phyloP scores from a whole-genome alignment of 1,140 invertebrate genomes.

The Scaptomyza graminum region DNA sequence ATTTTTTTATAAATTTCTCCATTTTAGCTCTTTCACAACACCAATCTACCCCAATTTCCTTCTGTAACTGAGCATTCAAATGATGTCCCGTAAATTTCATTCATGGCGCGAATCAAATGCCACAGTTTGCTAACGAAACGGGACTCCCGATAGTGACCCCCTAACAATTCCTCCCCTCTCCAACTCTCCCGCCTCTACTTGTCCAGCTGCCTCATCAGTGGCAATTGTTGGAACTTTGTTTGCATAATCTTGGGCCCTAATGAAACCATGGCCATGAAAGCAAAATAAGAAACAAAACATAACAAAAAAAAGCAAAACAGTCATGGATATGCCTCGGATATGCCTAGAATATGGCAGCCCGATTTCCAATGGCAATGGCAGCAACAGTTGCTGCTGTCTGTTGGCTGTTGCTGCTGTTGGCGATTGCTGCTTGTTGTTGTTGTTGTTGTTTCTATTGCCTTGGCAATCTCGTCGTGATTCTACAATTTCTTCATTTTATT shows the following conservation, averaged over 20 bases:
- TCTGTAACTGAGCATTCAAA: neutral
- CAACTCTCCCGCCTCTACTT: neutral
- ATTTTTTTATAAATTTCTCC: too few relatives aligned
- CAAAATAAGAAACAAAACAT: too few relatives aligned
- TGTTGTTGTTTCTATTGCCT: slow-evolving; percentile 10
- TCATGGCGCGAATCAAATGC: slow-evolving; percentile 57
- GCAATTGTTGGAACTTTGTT: slow-evolving; percentile 59
- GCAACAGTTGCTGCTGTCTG: slow-evolving; percentile 30
- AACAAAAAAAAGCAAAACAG: slow-evolving; percentile 27
- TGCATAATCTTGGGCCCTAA: slow-evolving; percentile 64
- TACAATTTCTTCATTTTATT: slow-evolving; percentile 82
- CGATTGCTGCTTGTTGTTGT: slow-evolving; percentile 28
- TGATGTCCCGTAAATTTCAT: slow-evolving; percentile 54
- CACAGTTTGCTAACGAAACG: slow-evolving; percentile 14
- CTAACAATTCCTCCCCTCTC: neutral
- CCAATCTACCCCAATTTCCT: neutral
- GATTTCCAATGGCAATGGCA: slow-evolving; percentile 24
- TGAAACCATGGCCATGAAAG: slow-evolving; percentile 55
- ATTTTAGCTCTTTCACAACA: neutral
- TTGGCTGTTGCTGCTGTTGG: neutral
- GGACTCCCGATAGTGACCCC: neutral
- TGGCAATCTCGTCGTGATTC: slow-evolving; percentile 66
- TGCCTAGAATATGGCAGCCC: slow-evolving; percentile 32
- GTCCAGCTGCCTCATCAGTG: slow-evolving; percentile 44
- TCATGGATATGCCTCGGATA: slow-evolving; percentile 37